These are phyloP conservation scores for Eristalis arbustorum DNA, from an alignment of 2,888 invertebrate genomes.

Conservation along the genomic window DNA sequence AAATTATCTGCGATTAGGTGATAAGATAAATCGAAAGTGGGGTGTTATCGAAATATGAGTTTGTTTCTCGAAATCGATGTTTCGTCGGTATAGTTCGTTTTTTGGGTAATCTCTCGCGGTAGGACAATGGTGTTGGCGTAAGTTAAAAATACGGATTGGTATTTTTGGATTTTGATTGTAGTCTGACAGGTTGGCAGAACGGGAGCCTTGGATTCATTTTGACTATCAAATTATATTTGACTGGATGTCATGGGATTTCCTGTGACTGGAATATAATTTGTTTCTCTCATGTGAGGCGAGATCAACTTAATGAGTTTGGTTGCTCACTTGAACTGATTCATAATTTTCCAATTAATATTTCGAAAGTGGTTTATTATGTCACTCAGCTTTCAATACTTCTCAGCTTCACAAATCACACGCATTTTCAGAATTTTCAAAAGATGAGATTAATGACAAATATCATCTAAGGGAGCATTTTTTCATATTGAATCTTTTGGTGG, in stretches of 20 bases:
- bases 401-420: too few relatives aligned
- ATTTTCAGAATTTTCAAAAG: too few relatives aligned
- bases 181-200: not conserved
- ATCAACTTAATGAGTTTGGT: too few relatives aligned
- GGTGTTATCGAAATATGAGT: not conserved
- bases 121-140: not conserved
- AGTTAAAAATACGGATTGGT: not conserved
- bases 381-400: too few relatives aligned
- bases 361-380: too few relatives aligned
- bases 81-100: not conserved
- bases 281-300: not conserved
- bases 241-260: not conserved
- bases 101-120: not conserved
- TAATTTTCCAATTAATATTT: too few relatives aligned
- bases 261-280: not conserved
- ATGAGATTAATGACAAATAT: too few relatives aligned
- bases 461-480: too few relatives aligned
- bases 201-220: not conserved
- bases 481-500: too few relatives aligned
- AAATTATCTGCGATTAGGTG: not conserved
- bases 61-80: not conserved
- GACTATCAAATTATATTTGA: not conserved
- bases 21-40: conserved; percentile 37
- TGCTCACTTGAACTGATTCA: too few relatives aligned
- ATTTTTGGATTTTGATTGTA: not conserved